A percentile compares a stretch with the other conserved stretches of the same genome.
Evolutionary conservation across 2,888 invertebrate genomes (phyloP).

Genomic region (Limnephilus marmoratus): DNA sequence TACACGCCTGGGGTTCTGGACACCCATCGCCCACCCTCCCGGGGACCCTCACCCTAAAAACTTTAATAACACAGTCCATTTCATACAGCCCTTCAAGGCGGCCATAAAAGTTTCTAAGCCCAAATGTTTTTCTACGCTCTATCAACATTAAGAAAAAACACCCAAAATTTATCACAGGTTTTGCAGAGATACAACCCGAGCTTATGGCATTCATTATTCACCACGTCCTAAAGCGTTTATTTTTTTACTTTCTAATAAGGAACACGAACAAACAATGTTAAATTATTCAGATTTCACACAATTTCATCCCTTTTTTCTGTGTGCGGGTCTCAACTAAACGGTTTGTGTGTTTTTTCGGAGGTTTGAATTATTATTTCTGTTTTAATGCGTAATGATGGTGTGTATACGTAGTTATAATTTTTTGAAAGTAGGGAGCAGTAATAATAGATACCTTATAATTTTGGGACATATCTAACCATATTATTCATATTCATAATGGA

Average conservation of each 20-base stretch:
- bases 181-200: background rate
- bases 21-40: background rate
- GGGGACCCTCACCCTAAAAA: background rate
- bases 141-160: conserved; percentile 21
- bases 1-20: background rate
- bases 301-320: background rate
- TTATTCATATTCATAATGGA: too few species aligned
- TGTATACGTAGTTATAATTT: background rate
- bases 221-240: background rate
- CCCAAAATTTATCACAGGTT: background rate
- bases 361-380: background rate
- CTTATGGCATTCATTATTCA: conserved; percentile 11
- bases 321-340: background rate
- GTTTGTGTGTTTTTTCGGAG: background rate
- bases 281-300: background rate
- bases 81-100: background rate
- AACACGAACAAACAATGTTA: background rate
- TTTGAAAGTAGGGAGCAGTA: background rate
- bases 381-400: background rate
- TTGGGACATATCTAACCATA: background rate
- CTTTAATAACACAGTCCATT: conserved; percentile 35
- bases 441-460: background rate
- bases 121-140: conserved; percentile 8
- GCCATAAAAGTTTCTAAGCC: conserved; percentile 10
- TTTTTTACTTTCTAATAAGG: background rate